A percentile compares a stretch with the other conserved stretches of the same genome.
These are phyloP conservation scores for Papilio machaon DNA, from an alignment of 1,140 invertebrate genomes.

Conservation along the genomic window DNA sequence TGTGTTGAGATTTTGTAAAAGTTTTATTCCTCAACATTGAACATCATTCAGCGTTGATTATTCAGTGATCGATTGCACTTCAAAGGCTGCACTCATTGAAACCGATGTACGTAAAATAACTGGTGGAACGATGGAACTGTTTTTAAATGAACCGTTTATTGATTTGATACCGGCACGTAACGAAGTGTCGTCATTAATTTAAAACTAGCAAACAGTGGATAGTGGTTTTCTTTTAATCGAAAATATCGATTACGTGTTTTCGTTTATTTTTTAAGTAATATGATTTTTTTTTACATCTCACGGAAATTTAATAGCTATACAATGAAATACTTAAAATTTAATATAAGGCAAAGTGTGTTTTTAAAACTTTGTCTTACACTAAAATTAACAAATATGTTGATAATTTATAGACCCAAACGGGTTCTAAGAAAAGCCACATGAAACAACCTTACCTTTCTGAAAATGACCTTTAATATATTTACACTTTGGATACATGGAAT, in stretches of 20 bases:
- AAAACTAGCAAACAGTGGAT: constrained; percentile 20
- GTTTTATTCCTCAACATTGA: constrained; percentile 26
- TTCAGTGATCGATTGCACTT: constrained; percentile 48
- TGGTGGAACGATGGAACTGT: constrained; percentile 30
- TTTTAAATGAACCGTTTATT: constrained; percentile 37
- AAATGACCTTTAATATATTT: neutral
- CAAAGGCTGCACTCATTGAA: constrained; percentile 39
- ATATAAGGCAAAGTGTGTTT: neutral
- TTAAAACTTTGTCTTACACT: no score
- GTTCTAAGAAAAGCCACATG: neutral
- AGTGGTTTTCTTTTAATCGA: constrained; percentile 13
- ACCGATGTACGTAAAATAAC: constrained; percentile 33
- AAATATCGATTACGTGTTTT: neutral
- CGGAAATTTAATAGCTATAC: neutral
- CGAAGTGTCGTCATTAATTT: constrained; percentile 34
- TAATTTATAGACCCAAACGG: neutral
- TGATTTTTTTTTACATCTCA: neutral
- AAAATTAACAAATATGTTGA: neutral
- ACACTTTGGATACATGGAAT: neutral
- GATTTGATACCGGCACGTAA: constrained; percentile 31
- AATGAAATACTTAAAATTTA: neutral
- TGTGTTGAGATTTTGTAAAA: constrained; percentile 8
- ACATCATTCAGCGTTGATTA: constrained; percentile 29
- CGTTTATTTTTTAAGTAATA: neutral
- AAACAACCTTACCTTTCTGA: neutral